phyloP scores from a whole-genome alignment of 2,888 invertebrate genomes.

The Parthenolecanium corni region DNA sequence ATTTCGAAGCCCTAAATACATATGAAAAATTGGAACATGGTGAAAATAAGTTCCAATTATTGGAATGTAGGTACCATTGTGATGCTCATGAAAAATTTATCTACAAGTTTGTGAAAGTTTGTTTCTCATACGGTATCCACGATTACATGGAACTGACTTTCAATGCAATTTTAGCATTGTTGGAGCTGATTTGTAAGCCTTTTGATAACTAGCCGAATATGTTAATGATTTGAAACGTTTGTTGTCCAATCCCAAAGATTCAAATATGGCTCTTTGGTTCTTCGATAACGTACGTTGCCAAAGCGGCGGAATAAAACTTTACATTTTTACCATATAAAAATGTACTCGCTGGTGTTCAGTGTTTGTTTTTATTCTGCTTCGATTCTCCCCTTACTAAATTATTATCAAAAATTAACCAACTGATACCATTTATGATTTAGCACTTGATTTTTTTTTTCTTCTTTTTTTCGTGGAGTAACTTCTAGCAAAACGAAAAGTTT shows the following conservation, averaged over 20 bases:
- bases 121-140: too few species aligned
- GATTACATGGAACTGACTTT: too few species aligned
- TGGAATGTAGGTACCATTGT: too few species aligned
- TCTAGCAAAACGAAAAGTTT: too few species aligned
- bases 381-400: neutral
- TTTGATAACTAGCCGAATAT: slow-evolving; percentile 61
- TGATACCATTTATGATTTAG: neutral
- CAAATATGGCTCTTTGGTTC: slow-evolving; percentile 55
- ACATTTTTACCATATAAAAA: neutral
- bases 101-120: too few species aligned
- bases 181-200: too few species aligned
- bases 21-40: too few species aligned
- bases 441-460: neutral
- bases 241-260: slow-evolving; percentile 42
- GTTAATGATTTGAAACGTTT: slow-evolving; percentile 58
- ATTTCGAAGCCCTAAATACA: too few species aligned
- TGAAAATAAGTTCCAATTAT: too few species aligned
- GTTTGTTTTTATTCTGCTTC: neutral
- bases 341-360: neutral
- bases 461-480: too few species aligned
- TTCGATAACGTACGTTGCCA: slow-evolving; percentile 55
- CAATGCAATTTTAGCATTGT: too few species aligned
- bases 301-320: neutral
- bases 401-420: neutral
- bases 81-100: too few species aligned